Conservation (phyloP, 2,888 invertebrate species). For the Dolichopus griseipennis region DNA sequence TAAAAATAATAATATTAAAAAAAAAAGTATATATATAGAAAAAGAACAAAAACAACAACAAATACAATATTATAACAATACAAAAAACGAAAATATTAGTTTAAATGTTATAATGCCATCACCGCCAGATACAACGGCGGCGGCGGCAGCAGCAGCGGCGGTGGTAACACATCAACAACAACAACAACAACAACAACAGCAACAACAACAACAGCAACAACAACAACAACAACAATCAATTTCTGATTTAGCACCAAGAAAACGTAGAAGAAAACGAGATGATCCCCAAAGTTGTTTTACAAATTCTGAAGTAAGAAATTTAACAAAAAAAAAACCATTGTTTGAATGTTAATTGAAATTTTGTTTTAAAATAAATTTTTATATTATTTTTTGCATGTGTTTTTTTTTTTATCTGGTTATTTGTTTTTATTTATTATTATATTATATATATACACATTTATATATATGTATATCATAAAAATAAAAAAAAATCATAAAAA, state of each 20-base stretch:
- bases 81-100: not conserved
- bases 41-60: not conserved
- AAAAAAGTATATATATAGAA: not conserved
- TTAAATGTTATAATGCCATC: slow-evolving; percentile 3
- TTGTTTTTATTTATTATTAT: no score
- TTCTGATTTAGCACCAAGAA: slow-evolving; percentile 49
- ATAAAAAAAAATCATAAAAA: no score
- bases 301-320: slow-evolving; percentile 36
- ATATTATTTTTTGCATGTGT: no score
- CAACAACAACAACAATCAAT: slow-evolving; percentile 39
- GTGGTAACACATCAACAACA: no score
- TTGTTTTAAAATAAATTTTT: no score
- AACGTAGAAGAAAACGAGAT: slow-evolving; percentile 55
- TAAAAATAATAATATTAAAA: not conserved
- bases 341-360: not conserved
- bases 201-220: not conserved
- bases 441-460: no score
- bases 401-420: no score
- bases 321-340: slow-evolving; percentile 8
- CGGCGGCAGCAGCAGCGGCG: not conserved
- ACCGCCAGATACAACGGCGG: not conserved
- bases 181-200: no score
- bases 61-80: not conserved
- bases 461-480: no score
- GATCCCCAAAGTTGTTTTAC: slow-evolving; percentile 51